Percentiles rank a stretch among this genome's conserved stretches.
Evolutionary conservation across 2,113 vertebrate genomes (phyloP).

Genomic region (Dicentrarchus labrax): DNA sequence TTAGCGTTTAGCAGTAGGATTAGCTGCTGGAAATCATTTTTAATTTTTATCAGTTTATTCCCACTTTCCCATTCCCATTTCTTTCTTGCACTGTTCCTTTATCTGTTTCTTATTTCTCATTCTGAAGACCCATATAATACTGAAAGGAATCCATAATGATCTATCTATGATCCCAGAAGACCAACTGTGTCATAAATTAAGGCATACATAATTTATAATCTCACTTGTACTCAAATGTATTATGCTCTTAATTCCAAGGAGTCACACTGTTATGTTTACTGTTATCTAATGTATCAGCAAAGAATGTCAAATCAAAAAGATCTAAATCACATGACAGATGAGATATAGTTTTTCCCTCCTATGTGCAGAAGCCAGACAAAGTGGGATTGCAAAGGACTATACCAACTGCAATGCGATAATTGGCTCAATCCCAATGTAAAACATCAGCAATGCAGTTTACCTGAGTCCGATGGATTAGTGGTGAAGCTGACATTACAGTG

Average conservation of each 20-base stretch:
- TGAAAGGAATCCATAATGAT: neutral
- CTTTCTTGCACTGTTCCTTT: neutral
- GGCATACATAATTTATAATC: slow-evolving; percentile 1
- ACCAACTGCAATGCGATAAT: slow-evolving; percentile 8
- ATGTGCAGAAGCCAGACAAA: neutral
- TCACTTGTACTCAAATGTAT: neutral
- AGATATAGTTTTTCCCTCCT: neutral
- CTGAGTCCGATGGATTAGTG: slow-evolving; percentile 40
- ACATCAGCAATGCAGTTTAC: slow-evolving; percentile 11
- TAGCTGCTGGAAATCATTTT: neutral
- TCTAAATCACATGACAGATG: neutral
- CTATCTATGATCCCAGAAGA: neutral
- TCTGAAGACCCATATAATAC: neutral
- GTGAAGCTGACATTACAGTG: slow-evolving; percentile 12
- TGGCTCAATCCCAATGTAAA: slow-evolving; percentile 3
- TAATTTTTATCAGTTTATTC: neutral
- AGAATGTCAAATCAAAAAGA: neutral
- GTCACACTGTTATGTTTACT: neutral
- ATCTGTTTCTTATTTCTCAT: neutral
- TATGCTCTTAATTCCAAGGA: neutral
- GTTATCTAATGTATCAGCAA: neutral
- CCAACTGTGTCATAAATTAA: neutral
- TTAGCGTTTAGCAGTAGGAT: neutral
- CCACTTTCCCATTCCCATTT: too few relatives aligned
- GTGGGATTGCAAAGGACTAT: neutral